Evolutionary conservation across 2,888 invertebrate species (phyloP).

Genomic region (Hipparchia sbordonii): DNA sequence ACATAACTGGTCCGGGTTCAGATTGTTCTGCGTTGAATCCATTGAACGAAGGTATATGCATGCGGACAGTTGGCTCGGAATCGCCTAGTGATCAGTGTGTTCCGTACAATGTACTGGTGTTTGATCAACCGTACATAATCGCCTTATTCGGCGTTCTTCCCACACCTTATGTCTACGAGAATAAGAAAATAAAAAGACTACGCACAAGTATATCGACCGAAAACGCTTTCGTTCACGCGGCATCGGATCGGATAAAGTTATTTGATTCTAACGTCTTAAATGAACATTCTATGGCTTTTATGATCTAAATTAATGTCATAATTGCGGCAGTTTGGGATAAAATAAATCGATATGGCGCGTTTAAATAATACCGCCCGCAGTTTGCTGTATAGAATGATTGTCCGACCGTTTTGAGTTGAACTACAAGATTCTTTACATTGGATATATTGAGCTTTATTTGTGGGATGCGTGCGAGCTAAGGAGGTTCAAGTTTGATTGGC

Average conservation of each 20-base stretch:
- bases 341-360: slow-evolving; percentile 77
- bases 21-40: slow-evolving; percentile 48
- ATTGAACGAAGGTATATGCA: slow-evolving; percentile 42
- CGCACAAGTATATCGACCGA: slow-evolving; percentile 49
- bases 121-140: slow-evolving; percentile 58
- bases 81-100: slow-evolving; percentile 45
- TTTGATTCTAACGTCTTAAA: slow-evolving; percentile 71
- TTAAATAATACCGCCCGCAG: slow-evolving; percentile 78
- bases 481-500: slow-evolving; percentile 48
- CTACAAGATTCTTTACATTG: slow-evolving; percentile 54
- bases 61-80: slow-evolving; percentile 40
- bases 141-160: slow-evolving; percentile 65
- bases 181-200: slow-evolving; percentile 43
- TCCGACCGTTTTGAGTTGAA: slow-evolving; percentile 59
- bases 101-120: slow-evolving; percentile 63
- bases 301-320: slow-evolving; percentile 79
- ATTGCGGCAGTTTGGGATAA: slow-evolving; percentile 77
- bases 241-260: slow-evolving; percentile 68
- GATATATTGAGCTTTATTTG: slow-evolving; percentile 45
- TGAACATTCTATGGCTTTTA: slow-evolving; percentile 73
- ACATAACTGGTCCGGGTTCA: slow-evolving; percentile 61
- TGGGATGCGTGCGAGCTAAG: slow-evolving; percentile 39
- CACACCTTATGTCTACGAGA: slow-evolving; percentile 60
- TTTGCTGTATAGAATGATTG: slow-evolving; percentile 54
- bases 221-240: slow-evolving; percentile 64